Evolutionary conservation across 2,113 vertebrate genomes (phyloP).

Genomic region (Casuarius casuarius): DNA sequence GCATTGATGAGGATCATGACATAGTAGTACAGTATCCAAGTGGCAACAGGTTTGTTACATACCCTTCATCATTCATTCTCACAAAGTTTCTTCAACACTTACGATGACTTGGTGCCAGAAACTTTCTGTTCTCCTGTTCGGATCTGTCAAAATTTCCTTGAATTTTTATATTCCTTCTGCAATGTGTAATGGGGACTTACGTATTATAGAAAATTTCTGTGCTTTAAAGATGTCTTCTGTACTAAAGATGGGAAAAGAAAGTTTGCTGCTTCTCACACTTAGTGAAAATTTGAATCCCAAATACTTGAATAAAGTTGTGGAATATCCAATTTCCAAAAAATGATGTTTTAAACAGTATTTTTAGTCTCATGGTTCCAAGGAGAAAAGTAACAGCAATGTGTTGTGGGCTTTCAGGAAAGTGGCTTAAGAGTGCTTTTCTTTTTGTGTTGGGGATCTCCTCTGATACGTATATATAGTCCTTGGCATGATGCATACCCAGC

Average conservation of each 20-base stretch:
- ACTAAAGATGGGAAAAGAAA: neutral
- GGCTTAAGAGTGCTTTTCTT: neutral
- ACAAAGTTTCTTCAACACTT: neutral
- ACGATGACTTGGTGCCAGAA: neutral
- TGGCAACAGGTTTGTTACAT: slow-evolving; percentile 90
- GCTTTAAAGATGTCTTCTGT: neutral
- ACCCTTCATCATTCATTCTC: neutral
- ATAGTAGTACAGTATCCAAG: slow-evolving; percentile 99
- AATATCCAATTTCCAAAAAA: neutral
- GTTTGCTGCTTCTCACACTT: neutral
- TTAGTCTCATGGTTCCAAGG: neutral
- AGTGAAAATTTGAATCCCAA: neutral
- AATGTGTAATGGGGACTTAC: neutral
- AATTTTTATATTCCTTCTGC: neutral
- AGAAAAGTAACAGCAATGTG: neutral
- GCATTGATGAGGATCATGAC: slow-evolving; percentile 98
- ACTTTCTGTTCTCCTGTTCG: neutral
- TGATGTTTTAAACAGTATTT: neutral
- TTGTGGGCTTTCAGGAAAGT: neutral
- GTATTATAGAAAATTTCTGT: neutral
- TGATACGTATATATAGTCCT: neutral
- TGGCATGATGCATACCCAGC: neutral
- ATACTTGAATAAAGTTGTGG: neutral
- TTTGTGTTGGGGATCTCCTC: neutral
- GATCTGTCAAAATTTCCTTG: neutral